These are phyloP conservation scores for Euzophera pinguis DNA, from an alignment of 2,888 invertebrate species.

Conservation along the genomic window DNA sequence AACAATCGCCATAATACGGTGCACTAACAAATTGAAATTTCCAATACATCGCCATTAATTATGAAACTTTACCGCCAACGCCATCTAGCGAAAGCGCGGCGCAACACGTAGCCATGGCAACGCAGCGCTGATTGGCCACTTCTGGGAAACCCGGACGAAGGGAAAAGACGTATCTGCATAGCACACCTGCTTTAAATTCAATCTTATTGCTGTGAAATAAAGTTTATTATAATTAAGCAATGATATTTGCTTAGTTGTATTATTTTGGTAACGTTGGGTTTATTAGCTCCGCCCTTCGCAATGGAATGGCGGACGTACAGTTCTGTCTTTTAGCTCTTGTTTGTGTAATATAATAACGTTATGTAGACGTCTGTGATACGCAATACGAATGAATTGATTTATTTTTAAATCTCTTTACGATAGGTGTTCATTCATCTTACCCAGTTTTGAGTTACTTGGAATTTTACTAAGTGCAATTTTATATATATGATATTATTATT, in stretches of 20 bases:
- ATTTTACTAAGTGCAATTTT: no score
- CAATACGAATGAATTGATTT: conserved; percentile 5
- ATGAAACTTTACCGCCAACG: conserved; percentile 29
- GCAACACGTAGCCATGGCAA: conserved; percentile 62
- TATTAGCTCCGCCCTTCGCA: conserved; percentile 72
- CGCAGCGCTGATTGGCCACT: conserved; percentile 73
- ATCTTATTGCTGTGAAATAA: conserved; percentile 38
- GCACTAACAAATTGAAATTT: conserved; percentile 23
- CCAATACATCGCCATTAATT: conserved; percentile 12
- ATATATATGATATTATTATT: no score
- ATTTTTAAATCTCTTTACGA: not conserved
- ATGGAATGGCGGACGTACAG: conserved; percentile 63
- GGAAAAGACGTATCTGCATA: conserved; percentile 44
- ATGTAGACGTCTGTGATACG: conserved; percentile 17
- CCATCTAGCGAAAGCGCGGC: conserved; percentile 55
- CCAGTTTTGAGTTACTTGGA: not conserved
- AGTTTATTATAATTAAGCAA: conserved; percentile 40
- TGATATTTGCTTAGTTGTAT: conserved; percentile 29
- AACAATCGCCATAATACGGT: conserved; percentile 14
- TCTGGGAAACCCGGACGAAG: conserved; percentile 31
- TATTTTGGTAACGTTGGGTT: conserved; percentile 31
- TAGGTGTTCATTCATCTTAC: not conserved
- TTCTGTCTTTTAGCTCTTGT: conserved; percentile 58
- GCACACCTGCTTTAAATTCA: conserved; percentile 40
- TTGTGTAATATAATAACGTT: conserved; percentile 29